Evolutionary conservation across 2,888 invertebrate species (phyloP).

Genomic region (Hemaris fuciformis): DNA sequence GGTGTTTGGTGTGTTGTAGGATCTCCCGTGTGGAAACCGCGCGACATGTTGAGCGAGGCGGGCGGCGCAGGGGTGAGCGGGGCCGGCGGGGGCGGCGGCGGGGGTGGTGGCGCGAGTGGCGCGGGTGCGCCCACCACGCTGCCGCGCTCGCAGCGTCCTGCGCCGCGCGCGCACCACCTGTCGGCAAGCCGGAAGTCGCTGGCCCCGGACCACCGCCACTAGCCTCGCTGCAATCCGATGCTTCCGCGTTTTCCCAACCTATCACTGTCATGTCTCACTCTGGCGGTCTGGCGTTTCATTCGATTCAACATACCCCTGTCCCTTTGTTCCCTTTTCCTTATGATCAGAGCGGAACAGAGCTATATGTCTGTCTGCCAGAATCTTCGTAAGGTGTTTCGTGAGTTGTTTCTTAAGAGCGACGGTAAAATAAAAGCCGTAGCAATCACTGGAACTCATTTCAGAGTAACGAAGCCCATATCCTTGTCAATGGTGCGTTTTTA

Average conservation of each 20-base stretch:
- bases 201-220: constrained; percentile 76
- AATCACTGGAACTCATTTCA: neutral
- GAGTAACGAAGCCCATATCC: neutral
- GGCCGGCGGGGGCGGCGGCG: constrained; percentile 33
- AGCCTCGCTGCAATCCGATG: constrained; percentile 19
- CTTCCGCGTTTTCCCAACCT: neutral
- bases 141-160: constrained; percentile 73
- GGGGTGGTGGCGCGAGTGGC: constrained; percentile 30
- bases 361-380: neutral
- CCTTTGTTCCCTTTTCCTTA: neutral
- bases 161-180: constrained; percentile 70
- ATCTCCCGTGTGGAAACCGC: constrained; percentile 99
- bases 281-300: constrained; percentile 18
- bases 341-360: neutral
- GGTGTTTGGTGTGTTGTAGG: constrained; percentile 89
- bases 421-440: neutral
- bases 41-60: constrained; percentile 87
- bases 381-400: too few species aligned
- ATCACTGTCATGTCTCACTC: neutral
- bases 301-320: neutral
- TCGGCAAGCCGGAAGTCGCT: constrained; percentile 80
- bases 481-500: neutral
- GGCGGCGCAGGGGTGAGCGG: constrained; percentile 50
- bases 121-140: constrained; percentile 66
- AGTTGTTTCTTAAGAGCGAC: neutral